Conservation (phyloP, 2,113 vertebrate species). For the Apus apus region DNA sequence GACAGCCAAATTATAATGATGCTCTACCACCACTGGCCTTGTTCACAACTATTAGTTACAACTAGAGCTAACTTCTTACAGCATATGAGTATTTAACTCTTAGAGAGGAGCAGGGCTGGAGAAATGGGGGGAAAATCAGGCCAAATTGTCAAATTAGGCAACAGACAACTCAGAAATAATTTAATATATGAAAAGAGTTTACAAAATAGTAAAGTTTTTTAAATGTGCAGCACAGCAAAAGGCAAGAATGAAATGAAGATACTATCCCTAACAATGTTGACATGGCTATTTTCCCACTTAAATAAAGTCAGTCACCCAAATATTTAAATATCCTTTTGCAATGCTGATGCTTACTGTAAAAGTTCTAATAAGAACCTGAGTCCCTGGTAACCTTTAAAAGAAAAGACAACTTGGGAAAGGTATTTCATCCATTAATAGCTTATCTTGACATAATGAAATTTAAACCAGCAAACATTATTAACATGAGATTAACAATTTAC, state of each 20-base stretch:
- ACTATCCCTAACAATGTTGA: background rate
- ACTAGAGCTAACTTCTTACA: background rate
- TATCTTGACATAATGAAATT: background rate
- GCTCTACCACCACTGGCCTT: background rate
- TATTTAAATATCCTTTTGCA: background rate
- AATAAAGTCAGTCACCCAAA: background rate
- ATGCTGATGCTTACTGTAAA: background rate
- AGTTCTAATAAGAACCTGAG: background rate
- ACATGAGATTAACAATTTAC: background rate
- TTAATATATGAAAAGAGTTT: background rate
- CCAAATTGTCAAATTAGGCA: background rate
- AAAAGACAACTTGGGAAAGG: background rate
- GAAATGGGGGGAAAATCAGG: background rate
- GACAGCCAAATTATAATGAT: background rate
- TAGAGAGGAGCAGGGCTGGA: background rate
- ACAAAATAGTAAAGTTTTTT: background rate
- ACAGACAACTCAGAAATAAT: background rate
- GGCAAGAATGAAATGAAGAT: background rate
- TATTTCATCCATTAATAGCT: background rate
- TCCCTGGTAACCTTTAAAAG: background rate
- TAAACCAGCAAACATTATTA: background rate
- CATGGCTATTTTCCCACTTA: background rate
- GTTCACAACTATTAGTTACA: background rate
- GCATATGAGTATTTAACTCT: background rate
- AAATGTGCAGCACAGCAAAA: background rate